Conservation (phyloP, 2,797 vertebrate genomes). For the Spatula versicolor region DNA sequence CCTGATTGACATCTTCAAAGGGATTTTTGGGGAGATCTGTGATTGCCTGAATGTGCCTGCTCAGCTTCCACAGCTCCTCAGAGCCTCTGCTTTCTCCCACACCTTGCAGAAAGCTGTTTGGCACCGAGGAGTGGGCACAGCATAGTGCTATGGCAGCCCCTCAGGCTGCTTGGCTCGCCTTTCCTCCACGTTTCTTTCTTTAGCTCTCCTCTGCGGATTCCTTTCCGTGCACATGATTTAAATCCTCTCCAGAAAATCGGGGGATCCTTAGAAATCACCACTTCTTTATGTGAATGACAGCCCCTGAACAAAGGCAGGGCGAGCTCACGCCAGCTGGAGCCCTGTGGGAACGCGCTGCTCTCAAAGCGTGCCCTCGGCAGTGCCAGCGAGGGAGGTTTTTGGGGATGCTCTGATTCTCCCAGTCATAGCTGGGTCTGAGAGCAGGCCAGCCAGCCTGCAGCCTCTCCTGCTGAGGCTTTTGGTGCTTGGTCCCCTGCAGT, state of each 20-base stretch:
- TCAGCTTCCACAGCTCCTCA: background rate
- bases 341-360: background rate
- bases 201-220: background rate
- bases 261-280: background rate
- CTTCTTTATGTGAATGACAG: background rate
- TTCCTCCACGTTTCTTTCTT: background rate
- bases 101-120: background rate
- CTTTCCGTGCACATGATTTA: background rate
- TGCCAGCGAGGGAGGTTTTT: background rate
- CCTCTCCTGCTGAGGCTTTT: background rate
- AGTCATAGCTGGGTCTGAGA: background rate
- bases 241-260: background rate
- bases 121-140: background rate
- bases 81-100: background rate
- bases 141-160: rapidly evolving
- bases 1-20: background rate
- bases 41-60: background rate
- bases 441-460: background rate
- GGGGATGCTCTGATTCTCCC: background rate
- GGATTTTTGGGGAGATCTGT: background rate
- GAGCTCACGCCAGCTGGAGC: too few species aligned
- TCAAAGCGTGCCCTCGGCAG: background rate
- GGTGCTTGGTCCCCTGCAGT: background rate
- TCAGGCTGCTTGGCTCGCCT: background rate
- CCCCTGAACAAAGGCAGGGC: background rate